These are phyloP conservation scores for Campylorhamphus procurvoides DNA, from an alignment of 2,113 vertebrate species.

Conservation along the genomic window DNA sequence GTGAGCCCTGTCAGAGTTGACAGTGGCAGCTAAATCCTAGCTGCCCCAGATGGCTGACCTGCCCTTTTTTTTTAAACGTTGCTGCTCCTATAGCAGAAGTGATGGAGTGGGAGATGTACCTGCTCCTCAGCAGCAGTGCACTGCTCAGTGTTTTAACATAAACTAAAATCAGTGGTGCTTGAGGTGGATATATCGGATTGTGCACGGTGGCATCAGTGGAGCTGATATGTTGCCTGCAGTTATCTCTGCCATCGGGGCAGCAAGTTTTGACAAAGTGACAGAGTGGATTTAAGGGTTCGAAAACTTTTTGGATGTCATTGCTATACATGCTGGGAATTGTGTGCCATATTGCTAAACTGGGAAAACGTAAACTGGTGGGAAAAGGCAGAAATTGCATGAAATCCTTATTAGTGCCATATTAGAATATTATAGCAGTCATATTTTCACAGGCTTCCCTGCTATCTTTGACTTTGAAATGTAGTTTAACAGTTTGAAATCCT, in stretches of 20 bases:
- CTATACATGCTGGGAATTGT: background rate
- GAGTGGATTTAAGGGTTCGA: background rate
- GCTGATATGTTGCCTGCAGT: background rate
- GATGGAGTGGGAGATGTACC: background rate
- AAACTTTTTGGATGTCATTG: background rate
- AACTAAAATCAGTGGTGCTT: background rate
- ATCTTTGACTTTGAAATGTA: background rate
- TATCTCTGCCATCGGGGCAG: background rate
- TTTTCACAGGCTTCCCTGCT: background rate
- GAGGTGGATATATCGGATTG: background rate
- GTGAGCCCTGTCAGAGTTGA: constrained; percentile 1
- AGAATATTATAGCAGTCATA: background rate
- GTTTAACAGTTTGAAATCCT: background rate
- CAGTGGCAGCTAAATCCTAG: background rate
- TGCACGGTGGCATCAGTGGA: background rate
- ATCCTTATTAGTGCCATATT: background rate
- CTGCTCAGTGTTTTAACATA: background rate
- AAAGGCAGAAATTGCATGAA: background rate
- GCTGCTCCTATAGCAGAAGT: background rate
- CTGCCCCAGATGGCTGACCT: background rate
- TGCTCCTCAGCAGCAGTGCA: background rate
- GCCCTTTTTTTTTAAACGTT: background rate
- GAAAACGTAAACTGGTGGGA: background rate
- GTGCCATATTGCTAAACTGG: background rate
- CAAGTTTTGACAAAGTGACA: background rate